These are phyloP conservation scores for Ceyx margarethae DNA, from an alignment of 2,113 vertebrate genomes.

Conservation along the genomic window DNA sequence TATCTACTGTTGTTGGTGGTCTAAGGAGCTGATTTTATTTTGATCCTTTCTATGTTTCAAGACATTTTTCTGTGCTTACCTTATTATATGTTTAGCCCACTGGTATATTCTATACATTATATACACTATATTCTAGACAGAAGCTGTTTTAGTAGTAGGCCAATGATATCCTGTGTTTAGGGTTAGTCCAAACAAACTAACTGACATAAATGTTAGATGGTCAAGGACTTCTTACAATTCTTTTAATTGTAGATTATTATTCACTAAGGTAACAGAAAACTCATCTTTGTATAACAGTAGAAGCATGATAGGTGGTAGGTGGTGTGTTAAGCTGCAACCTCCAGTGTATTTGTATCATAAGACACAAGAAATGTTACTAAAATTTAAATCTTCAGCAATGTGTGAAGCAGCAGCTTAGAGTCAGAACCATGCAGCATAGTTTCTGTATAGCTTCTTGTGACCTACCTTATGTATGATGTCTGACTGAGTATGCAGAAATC, in stretches of 20 bases:
- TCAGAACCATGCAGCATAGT: not conserved
- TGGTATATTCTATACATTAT: not conserved
- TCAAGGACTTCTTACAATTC: not conserved
- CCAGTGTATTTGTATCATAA: not conserved
- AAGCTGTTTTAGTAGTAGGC: not conserved
- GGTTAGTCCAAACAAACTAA: not conserved
- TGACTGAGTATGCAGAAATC: conserved; percentile 58
- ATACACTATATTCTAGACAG: not conserved
- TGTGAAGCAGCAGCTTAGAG: not conserved
- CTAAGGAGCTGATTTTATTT: not conserved
- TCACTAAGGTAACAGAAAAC: not conserved
- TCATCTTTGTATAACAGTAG: not conserved
- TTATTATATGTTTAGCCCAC: conserved; percentile 25
- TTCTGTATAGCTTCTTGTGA: conserved; percentile 7
- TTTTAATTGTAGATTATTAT: not conserved
- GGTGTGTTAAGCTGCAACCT: not conserved
- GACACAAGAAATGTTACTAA: not conserved
- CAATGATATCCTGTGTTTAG: not conserved
- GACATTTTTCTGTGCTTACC: not conserved
- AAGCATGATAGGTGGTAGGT: not conserved
- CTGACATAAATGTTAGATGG: not conserved
- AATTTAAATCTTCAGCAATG: not conserved
- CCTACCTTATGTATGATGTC: not conserved
- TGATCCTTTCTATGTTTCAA: not conserved
- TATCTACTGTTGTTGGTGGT: not conserved